Evolutionary conservation across 2,888 invertebrate genomes (phyloP).

Genomic region (Oligia strigilis): DNA sequence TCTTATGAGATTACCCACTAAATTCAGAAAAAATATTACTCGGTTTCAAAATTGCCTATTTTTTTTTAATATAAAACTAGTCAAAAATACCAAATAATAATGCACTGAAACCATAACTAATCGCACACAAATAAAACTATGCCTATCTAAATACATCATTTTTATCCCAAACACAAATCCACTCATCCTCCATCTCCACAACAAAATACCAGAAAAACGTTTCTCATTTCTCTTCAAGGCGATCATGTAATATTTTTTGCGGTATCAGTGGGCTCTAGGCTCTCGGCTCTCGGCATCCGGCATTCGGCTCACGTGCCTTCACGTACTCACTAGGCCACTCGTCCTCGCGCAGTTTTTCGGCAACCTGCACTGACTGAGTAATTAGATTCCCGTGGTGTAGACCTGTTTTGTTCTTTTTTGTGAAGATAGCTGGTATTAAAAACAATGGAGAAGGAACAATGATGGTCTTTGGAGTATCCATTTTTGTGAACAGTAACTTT

Average conservation of each 20-base stretch:
- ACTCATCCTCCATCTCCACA: slow-evolving; percentile 7
- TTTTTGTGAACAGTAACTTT: neutral
- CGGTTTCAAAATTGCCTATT: neutral
- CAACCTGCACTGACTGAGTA: slow-evolving; percentile 58
- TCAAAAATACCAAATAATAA: neutral
- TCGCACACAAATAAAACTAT: neutral
- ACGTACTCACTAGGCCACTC: slow-evolving; percentile 58
- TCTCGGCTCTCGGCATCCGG: slow-evolving; percentile 37
- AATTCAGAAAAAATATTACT: neutral
- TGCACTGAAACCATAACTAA: neutral
- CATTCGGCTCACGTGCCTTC: slow-evolving; percentile 51
- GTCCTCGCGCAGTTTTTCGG: slow-evolving; percentile 52
- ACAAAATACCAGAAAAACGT: slow-evolving; percentile 48
- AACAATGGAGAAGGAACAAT: neutral
- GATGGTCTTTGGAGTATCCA: neutral
- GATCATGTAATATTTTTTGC: slow-evolving; percentile 60
- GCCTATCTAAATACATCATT: slow-evolving; percentile 4
- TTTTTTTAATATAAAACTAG: neutral
- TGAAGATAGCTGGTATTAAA: neutral
- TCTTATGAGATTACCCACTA: neutral
- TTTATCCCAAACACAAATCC: slow-evolving; percentile 11
- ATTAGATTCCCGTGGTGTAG: slow-evolving; percentile 44
- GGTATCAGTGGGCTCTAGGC: slow-evolving; percentile 48
- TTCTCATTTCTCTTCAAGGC: slow-evolving; percentile 38
- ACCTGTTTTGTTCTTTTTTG: slow-evolving; percentile 29